Evolutionary conservation across 1,140 invertebrate species (phyloP), one percentile per base, ranked within the genome.

Genomic region (Caenorhabditis inopinata): DNA sequence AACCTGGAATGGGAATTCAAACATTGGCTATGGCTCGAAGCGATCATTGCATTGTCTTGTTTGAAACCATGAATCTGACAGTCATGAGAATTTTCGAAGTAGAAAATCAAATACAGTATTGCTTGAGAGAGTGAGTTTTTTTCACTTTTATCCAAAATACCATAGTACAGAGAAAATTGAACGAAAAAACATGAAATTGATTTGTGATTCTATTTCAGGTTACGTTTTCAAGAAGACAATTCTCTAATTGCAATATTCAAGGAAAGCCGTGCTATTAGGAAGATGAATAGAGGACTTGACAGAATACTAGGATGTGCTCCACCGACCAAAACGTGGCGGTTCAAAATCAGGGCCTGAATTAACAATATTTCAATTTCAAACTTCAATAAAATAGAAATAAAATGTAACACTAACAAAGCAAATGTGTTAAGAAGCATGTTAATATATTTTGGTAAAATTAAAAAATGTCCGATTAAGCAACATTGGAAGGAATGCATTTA

Each of bases 1-100:
- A 62, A n/a, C 53, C 53, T 14, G 53, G 53, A 62, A 62, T 62
- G 53, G 53, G 53, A 14, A 62, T 62, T 32, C 53, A 62, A 11
- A 62, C 53, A 16, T 16, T 62, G 53, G 53, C 53, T 2, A 32
- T 62, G 27, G 35, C 35, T 16, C 53, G 53, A 7, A 32, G 14
- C 5, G 53, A 62, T 21, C 53, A 62, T 16, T 29, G 9, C 0
- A 62, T 62, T 35, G 53, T 62, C n/a, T n/a, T 62, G 0, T 35
- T 62, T 16, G 53, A 62, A n/a, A 62, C 53, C 2, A 32, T 62
- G 9, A 21, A 21, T 0, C 7, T 62, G 16, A 62, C 53, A 16
- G 53, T 5, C 29, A 62, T 62, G 53, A 7, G 53, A 62, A 29
- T 62, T 29, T 32, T 62, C 27, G 53, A 62, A 35, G 53, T 62